phyloP scores from a whole-genome alignment of 2,888 invertebrate genomes.

The Metallyticus violacea region DNA sequence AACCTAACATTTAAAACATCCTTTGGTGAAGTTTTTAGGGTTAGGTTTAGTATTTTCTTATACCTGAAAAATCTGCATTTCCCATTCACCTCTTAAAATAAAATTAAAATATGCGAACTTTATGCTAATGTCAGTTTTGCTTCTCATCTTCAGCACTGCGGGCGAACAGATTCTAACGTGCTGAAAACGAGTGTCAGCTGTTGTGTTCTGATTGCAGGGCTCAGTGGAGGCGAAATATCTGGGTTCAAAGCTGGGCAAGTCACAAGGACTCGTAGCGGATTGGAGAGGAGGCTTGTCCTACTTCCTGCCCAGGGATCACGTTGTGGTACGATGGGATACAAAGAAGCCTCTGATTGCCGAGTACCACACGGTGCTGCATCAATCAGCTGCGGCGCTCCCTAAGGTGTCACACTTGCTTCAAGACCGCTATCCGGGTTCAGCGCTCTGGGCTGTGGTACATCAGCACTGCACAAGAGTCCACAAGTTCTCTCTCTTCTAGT shows the following conservation, averaged over 20 bases:
- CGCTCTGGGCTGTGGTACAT: slow-evolving; percentile 21
- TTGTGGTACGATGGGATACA: slow-evolving; percentile 49
- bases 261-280: slow-evolving; percentile 48
- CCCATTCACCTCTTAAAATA: too few species aligned
- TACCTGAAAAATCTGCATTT: too few species aligned
- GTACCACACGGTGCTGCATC: slow-evolving; percentile 39
- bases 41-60: too few species aligned
- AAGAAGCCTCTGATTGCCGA: slow-evolving; percentile 42
- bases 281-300: slow-evolving; percentile 47
- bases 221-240: slow-evolving; percentile 22
- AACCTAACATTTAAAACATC: too few species aligned
- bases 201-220: not conserved
- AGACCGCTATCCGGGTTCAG: not conserved
- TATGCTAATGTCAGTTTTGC: too few species aligned
- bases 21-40: too few species aligned
- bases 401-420: slow-evolving; percentile 16
- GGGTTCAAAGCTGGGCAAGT: slow-evolving; percentile 48
- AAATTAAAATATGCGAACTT: too few species aligned
- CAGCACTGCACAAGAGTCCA: slow-evolving; percentile 17
- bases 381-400: slow-evolving; percentile 34
- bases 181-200: too few species aligned
- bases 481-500: not conserved
- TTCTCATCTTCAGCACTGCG: too few species aligned
- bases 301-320: slow-evolving; percentile 48
- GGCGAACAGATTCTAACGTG: too few species aligned